These are phyloP conservation scores for Noctua fimbriata DNA, from an alignment of 2,888 invertebrate species.

Conservation along the genomic window DNA sequence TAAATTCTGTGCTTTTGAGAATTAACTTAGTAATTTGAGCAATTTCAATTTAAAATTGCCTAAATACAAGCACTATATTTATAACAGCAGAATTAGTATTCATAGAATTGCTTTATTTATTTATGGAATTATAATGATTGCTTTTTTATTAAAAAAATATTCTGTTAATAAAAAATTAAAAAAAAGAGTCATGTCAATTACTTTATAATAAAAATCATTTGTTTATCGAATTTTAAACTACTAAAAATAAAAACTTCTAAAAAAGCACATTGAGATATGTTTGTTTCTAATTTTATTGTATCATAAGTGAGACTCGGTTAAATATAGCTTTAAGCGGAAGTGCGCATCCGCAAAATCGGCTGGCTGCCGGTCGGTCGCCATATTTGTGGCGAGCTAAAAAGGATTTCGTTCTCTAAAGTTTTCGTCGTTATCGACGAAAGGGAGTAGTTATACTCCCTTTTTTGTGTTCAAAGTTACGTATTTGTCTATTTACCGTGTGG, in stretches of 20 bases:
- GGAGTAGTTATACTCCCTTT: conserved; percentile 92
- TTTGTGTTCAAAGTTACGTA: conserved; percentile 80
- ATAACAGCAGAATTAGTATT: neutral
- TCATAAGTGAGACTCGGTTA: conserved; percentile 19
- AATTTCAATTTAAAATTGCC: neutral
- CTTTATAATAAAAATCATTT: conserved; percentile 57
- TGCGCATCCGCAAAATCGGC: conserved; percentile 84
- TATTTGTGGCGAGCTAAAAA: conserved; percentile 91
- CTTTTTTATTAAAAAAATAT: neutral
- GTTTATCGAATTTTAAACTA: conserved; percentile 45
- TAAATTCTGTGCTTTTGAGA: conserved; percentile 16
- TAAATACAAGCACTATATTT: neutral
- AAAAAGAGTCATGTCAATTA: conserved; percentile 66
- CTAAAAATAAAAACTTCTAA: conserved; percentile 49
- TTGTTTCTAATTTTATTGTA: conserved; percentile 24
- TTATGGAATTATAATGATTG: neutral
- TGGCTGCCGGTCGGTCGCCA: conserved; percentile 92
- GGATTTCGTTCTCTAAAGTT: conserved; percentile 86
- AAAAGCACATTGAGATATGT: conserved; percentile 17
- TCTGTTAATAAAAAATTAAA: conserved; percentile 37
- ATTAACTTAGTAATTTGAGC: neutral
- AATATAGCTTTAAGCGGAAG: conserved; percentile 76
- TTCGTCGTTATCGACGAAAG: conserved; percentile 93
- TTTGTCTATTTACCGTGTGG: conserved; percentile 80
- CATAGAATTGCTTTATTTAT: neutral